Evolutionary conservation across 2,113 vertebrate genomes (phyloP), one percentile per base, ranked within the genome.

Genomic region (Prionailurus bengalensis): DNA sequence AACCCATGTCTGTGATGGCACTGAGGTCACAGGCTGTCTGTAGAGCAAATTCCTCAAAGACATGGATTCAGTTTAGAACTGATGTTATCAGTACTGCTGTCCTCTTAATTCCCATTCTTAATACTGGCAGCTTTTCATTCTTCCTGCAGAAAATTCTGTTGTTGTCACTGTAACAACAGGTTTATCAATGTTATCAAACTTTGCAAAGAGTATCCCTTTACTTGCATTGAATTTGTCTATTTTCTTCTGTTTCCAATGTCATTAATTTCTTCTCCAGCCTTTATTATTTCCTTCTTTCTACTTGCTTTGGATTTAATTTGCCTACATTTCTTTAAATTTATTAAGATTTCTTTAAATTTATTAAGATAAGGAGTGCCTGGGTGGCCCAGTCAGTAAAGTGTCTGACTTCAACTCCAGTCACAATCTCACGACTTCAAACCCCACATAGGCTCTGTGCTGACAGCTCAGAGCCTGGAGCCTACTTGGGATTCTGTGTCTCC

Each of bases 381-480:
- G 58, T 61, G 21, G 19, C 21, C 25, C 58, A 23, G 58, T 61
- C 21, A 23, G 58, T 8, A 23, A 23, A 9, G 58, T 21, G 7
- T 61, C 58, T 61, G 58, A 61, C 58, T 61, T 61, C 3, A 21
- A 21, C 58, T 61, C 17, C 3, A 3, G 58, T 61, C 58, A 61
- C 1, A 21, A 23, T 61, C 58, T 61, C 23, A 8, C 0, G 21
- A 23, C 7, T 25, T 61, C 6, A 7, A 23, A 0, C 58, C 58
- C 58, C 58, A 61, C 8, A 19, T 61, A 2, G 21, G 58, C 21
- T 61, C 8, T 61, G 58, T 25, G 58, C 58, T 61, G 58, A 61
- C 21, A 61, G 7, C 17, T 58, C 55, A 58, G 55, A 58, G 55
- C 7, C 19, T 25, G 21, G 21, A 61, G 58, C 8, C 2, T 61